Evolutionary conservation across 1,140 invertebrate species (phyloP).

Genomic region (Ceratina japonica): DNA sequence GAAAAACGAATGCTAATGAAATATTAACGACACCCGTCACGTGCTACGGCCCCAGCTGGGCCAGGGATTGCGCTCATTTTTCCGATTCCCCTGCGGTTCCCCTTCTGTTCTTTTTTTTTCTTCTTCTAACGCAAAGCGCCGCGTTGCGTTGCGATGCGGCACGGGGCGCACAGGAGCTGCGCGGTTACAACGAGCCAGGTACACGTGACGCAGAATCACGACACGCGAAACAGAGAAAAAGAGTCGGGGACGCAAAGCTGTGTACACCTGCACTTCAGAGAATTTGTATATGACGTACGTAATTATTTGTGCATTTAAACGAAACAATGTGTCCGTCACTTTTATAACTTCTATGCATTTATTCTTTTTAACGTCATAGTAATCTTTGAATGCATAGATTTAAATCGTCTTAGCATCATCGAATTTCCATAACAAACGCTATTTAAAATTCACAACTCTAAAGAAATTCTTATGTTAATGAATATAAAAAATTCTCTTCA

Average conservation of each 20-base stretch:
- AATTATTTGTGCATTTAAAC: no score
- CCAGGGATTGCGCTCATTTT: slow-evolving; percentile 23
- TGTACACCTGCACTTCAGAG: not conserved
- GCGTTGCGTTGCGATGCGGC: no score
- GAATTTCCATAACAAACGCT: no score
- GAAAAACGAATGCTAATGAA: slow-evolving; percentile 75
- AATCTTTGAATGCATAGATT: no score
- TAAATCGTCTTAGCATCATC: no score
- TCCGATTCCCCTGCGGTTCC: not conserved
- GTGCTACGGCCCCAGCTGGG: slow-evolving; percentile 62
- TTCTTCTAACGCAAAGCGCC: slow-evolving; percentile 1
- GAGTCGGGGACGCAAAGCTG: not conserved
- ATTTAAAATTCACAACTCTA: no score
- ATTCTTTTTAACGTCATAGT: no score
- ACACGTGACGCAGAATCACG: slow-evolving; percentile 38
- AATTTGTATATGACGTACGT: no score
- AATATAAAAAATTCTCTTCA: no score
- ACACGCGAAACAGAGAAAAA: not conserved
- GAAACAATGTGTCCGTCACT: no score
- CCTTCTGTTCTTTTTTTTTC: slow-evolving; percentile 43
- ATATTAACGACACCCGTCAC: slow-evolving; percentile 75
- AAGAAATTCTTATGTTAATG: no score
- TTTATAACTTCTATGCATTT: no score
- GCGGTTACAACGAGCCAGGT: slow-evolving; percentile 14
- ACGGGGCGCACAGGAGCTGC: slow-evolving; percentile 14